Base-by-base conservation (phyloP, 2,888 invertebrate genomes). In the Alloplasta piceator region DNA sequence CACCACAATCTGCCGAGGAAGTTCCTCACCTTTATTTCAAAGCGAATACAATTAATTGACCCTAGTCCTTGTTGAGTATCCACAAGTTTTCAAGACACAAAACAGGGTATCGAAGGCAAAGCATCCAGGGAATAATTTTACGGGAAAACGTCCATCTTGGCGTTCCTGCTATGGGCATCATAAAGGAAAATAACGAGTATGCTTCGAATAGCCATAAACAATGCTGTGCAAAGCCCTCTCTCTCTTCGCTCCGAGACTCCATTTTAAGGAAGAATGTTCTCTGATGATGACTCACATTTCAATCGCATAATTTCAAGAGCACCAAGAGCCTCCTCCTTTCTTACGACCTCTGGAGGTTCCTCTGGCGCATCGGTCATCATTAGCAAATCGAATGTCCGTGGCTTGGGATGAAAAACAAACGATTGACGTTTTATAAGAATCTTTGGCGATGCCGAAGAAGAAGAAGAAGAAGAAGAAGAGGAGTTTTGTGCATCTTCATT, bases 181-280 rank as follows among this genome's bases (percentile, higher is more conserved):
- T 75, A 75, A 79, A 79, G 50, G 56, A 50, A 79, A 74, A 79
- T 74, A 79, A 64, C 74, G 43, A 74, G 70, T 61, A 52, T 52
- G 12, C 52, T 4, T 14, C 52, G 14, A 14, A 52, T 43, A 52
- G 38, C 64, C 60, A 79, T 79, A 70, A 79, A 79, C 64, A 39
- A 56, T 58, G 58, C 10, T 66, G 38, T 36, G 41, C 58, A 16
- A 60, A 67, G 14, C 63, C 43, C 61, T 43, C 38, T 43, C n/a
- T 70, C 1, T 41, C n/a, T 36, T 64, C 58, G 70, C 46, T 75
- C 70, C 43, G 67, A 78, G 66, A 60, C 50, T 38, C 14, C 12
- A 60, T 38, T 66, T 66, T 66, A 66, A 64, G 41, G 39, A 12
- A 56, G 38, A 43, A 26, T 14, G 39, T 66, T 14, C 6, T 12